These are phyloP conservation scores for Tenualosa ilisha DNA, from an alignment of 2,797 vertebrate genomes.

Conservation along the genomic window DNA sequence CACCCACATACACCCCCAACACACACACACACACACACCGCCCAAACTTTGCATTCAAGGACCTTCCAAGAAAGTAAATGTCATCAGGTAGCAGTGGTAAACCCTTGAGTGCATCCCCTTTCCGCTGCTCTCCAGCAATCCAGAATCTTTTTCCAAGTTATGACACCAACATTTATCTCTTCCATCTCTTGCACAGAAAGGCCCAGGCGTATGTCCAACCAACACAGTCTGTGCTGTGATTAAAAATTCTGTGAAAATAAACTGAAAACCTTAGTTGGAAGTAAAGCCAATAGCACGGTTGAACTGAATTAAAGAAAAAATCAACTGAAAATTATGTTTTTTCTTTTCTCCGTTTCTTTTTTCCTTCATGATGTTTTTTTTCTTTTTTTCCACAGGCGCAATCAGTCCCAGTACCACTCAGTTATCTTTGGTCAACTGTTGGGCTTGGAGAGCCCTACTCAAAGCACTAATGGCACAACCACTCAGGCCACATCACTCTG, in stretches of 20 bases:
- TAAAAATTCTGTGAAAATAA: not conserved
- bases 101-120: not conserved
- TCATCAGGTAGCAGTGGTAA: constrained; percentile 36
- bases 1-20: not conserved
- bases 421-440: not conserved
- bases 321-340: too few relatives aligned
- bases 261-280: not conserved
- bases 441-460: not conserved
- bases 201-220: not conserved
- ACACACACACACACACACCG: not conserved
- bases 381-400: not conserved
- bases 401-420: not conserved
- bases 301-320: not conserved
- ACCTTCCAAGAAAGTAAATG: constrained; percentile 51
- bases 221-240: not conserved
- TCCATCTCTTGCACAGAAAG: too few relatives aligned
- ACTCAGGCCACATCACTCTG: not conserved
- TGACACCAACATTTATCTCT: not conserved
- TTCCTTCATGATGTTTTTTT: not conserved
- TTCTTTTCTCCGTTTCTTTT: not conserved
- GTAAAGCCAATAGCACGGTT: not conserved
- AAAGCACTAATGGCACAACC: not conserved
- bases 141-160: not conserved
- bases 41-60: constrained; percentile 55
- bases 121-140: not conserved